Percentiles rank a stretch among this genome's conserved stretches.
phyloP scores from a whole-genome alignment of 1,140 invertebrate genomes.

The Idris sp. region DNA sequence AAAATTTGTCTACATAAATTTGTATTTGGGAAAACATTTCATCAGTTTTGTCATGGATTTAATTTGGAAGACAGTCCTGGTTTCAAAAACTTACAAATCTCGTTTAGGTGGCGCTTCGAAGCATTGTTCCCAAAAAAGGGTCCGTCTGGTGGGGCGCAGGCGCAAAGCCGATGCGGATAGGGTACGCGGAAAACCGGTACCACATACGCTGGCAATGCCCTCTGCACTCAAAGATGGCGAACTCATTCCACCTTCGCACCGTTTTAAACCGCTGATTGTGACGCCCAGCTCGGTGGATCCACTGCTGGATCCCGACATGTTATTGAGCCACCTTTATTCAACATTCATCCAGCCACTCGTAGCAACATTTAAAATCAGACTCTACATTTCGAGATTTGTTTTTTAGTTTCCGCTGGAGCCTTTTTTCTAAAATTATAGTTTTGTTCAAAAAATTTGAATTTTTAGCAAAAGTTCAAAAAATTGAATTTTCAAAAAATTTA shows the following conservation, averaged over 20 bases:
- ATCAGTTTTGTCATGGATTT: no score
- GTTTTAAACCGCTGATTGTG: conserved; percentile 78
- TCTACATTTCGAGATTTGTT: conserved; percentile 12
- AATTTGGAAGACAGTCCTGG: no score
- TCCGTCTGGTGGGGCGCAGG: conserved; percentile 82
- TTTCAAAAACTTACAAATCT: conserved; percentile 84
- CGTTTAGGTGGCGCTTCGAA: conserved; percentile 83
- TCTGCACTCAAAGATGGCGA: conserved; percentile 74
- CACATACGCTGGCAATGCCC: conserved; percentile 69
- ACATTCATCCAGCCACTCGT: conserved; percentile 37
- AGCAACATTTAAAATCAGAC: background rate
- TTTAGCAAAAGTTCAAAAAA: no score
- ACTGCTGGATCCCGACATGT: conserved; percentile 71
- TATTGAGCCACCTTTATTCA: conserved; percentile 36
- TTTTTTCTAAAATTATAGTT: no score
- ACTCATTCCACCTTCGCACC: conserved; percentile 78
- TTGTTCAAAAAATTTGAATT: no score
- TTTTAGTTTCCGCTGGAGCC: background rate
- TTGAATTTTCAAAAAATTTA: no score
- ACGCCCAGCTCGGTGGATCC: conserved; percentile 73
- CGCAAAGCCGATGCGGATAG: conserved; percentile 87
- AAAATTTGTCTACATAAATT: background rate
- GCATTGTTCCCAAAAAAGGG: conserved; percentile 88
- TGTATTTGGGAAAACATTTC: no score
- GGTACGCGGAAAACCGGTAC: conserved; percentile 82